Base-by-base conservation (phyloP, 2,888 invertebrate genomes). In the Eristalis tenax region DNA sequence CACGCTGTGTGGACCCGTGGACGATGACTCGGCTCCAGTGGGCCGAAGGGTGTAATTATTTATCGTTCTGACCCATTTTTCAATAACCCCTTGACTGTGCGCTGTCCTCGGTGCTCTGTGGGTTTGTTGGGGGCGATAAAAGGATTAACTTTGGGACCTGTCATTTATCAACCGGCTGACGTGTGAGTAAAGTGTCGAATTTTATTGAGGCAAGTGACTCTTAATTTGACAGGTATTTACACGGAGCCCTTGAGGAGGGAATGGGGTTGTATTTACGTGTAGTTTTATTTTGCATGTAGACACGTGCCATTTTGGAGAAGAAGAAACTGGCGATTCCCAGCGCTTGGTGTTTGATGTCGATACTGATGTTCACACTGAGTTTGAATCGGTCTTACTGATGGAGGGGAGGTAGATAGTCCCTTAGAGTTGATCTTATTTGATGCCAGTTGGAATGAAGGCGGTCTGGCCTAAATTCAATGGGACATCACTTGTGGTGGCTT, bases 61-160 rank as follows among this genome's bases (percentile, higher is more conserved):
- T 76, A 76, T 73, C 76, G 73, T 76, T 76, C 6, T 86, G 83
- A 82, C 83, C 83, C 63, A 68, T 86, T 86, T 86, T 79, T 82
- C 73, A 78, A 83, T 75, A 74, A 71, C 61, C 66, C 65, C 65
- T 79, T 82, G 73, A 61, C 68, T 26, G 40, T 23, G 32, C 0
- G 32, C 32, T 32, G 32, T 32, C 10, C 32, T 8, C 32, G 23
- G 68, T 59, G 18, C 43, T 43, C 57, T 22, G 57, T 23, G 57
- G 57, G n/a, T n/a, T n/a, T 43, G 43, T 15, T 43, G 43, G 50
- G 50, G 50, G 18, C 18, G n/a, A 50, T 50, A 50, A 50, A 50
- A 50, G 50, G 50, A 50, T 50, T 50, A 50, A 50, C 18, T 18
- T 18, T 50, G 50, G 50, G 50, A 50, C 50, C 50, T 50, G n/a